Base-by-base conservation (phyloP, 2,888 invertebrate species). In the Graphium colonna region DNA sequence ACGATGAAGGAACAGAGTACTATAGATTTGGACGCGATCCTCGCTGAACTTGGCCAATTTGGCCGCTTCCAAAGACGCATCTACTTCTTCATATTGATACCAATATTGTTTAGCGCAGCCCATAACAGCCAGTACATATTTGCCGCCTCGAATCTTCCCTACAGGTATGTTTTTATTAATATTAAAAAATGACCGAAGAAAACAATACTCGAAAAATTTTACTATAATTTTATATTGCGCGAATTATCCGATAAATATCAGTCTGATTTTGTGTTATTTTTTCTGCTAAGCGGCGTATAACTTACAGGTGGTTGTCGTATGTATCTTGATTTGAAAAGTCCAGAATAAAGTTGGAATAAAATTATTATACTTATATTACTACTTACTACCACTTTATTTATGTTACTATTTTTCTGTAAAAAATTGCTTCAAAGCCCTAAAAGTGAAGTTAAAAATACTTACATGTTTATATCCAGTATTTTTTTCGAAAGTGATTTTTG, bases 91-190 rank as follows among this genome's bases (percentile, higher is more conserved):
- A 81, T 91, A 18, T 73, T 90, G 46, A 17, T 91, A 33, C 83
- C 90, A 2, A 76, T 91, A 9, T 57, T 90, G 53, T 79, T 88
- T 60, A 76, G 83, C 43, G 90, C 91, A 0, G 68, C 86, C 17
- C 89, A 85, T 61, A 82, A 79, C 55, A 74, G 82, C 18, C 85
- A 87, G 60, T 91, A 90, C 57, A 80, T 91, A 42, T 91, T 91
- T 62, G 82, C 87, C 1, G 90, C 90, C 1, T 86, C 79, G 1
- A 77, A 78, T 41, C 65, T 87, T 1, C 68, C 74, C n/a, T 86
- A 88, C 72, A 87, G 90, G 90, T 90, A 62, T 52, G 60, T 13
- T 18, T 42, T n/a, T n/a, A n/a, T n/a, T n/a, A n/a, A n/a, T n/a
- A n/a, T n/a, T n/a, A n/a, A n/a, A n/a, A n/a, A n/a, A n/a, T n/a